Percentiles rank a stretch among this genome's conserved stretches.
Conservation (phyloP, 2,113 vertebrate species). For the Carlito syrichta region DNA sequence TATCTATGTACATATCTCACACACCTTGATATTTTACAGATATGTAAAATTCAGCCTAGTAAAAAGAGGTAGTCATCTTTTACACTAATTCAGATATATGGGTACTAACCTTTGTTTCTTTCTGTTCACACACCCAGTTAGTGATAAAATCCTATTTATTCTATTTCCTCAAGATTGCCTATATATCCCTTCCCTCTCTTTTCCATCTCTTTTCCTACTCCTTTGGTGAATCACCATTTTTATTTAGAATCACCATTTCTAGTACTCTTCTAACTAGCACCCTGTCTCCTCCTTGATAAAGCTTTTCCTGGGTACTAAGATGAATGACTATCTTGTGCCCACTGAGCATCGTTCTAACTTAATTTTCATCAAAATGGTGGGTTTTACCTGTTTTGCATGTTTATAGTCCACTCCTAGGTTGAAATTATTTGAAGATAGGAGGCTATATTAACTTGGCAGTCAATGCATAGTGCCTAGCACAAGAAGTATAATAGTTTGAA, state of each 20-base stretch:
- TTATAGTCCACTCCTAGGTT: not conserved
- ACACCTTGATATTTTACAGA: not conserved
- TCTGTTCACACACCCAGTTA: not conserved
- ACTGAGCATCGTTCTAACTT: not conserved
- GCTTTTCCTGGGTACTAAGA: not conserved
- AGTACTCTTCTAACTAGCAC: not conserved
- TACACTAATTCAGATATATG: not conserved
- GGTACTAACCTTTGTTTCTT: not conserved
- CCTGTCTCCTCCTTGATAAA: not conserved
- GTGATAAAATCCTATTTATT: not conserved
- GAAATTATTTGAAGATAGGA: not conserved
- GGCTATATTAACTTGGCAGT: not conserved
- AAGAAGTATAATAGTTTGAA: not conserved
- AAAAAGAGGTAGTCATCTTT: not conserved
- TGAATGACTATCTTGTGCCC: not conserved
- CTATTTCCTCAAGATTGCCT: not conserved
- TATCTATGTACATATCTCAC: not conserved
- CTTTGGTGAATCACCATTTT: not conserved
- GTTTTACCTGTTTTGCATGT: not conserved
- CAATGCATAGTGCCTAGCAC: not conserved
- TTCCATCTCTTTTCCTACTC: not conserved
- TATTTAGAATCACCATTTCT: too few relatives aligned
- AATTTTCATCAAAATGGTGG: not conserved
- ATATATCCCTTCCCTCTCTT: rapidly evolving
- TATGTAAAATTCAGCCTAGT: not conserved